Evolutionary conservation across 1,140 invertebrate genomes (phyloP).

Genomic region (Scaptomyza graminum): DNA sequence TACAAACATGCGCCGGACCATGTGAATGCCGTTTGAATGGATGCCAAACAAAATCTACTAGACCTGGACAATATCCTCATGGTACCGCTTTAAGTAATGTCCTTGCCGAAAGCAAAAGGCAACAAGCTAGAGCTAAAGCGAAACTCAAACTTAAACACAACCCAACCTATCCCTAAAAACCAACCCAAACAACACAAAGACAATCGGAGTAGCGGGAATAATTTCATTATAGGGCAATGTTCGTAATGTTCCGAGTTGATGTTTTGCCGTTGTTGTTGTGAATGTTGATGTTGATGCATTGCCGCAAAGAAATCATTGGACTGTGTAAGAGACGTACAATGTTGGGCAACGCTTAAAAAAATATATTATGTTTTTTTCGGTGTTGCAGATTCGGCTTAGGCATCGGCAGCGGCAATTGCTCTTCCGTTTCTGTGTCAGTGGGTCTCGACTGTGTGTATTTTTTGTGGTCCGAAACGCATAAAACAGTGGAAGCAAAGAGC

Average conservation of each 20-base stretch:
- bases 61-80: not conserved
- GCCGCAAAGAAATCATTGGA: constrained; percentile 59
- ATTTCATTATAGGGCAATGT: constrained; percentile 19
- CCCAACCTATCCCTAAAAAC: not conserved
- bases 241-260: not conserved
- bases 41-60: not conserved
- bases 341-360: not conserved
- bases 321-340: constrained; percentile 55
- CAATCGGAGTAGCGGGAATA: constrained; percentile 7
- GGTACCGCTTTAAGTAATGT: not conserved
- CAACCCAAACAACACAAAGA: not conserved
- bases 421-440: constrained; percentile 59
- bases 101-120: not conserved
- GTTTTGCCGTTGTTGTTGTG: constrained; percentile 10
- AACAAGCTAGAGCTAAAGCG: not conserved
- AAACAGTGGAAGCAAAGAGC: constrained; percentile 36
- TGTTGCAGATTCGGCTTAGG: constrained; percentile 18
- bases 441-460: constrained; percentile 44
- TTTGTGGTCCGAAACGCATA: constrained; percentile 45
- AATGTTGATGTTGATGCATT: constrained; percentile 62
- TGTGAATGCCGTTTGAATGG: not conserved
- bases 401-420: constrained; percentile 14
- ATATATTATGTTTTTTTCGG: constrained; percentile 28
- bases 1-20: constrained; percentile 20
- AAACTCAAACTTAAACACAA: not conserved